Evolutionary conservation across 2,113 vertebrate species (phyloP).

Genomic region (Oxyruncus cristatus): DNA sequence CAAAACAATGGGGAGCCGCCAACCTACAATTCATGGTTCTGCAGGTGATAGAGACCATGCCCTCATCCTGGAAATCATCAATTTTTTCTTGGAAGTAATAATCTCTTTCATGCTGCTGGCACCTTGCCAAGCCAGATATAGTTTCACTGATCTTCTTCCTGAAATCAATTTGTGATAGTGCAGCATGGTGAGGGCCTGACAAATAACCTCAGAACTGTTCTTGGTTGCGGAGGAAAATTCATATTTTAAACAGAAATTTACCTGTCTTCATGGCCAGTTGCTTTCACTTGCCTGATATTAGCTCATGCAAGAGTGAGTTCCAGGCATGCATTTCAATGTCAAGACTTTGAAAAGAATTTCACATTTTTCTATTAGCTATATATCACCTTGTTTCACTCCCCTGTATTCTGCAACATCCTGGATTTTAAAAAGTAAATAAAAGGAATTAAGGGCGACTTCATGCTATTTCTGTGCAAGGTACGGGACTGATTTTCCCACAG

Average conservation of each 20-base stretch:
- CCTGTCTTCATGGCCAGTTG: not conserved
- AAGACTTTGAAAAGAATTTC: slow-evolving; percentile 15
- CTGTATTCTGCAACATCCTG: not conserved
- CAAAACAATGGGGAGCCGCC: not conserved
- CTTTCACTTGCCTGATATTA: slow-evolving; percentile 39
- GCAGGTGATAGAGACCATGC: not conserved
- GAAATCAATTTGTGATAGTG: not conserved
- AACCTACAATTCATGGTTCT: not conserved
- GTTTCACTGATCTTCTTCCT: not conserved
- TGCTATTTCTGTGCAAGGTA: not conserved
- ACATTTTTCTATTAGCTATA: not conserved
- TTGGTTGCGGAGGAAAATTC: not conserved
- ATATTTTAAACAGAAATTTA: slow-evolving; percentile 10
- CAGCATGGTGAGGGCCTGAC: not conserved
- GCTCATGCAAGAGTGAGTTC: slow-evolving; percentile 33
- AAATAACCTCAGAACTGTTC: not conserved
- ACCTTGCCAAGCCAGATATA: not conserved
- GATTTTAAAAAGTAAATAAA: not conserved
- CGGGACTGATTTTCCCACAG: not conserved
- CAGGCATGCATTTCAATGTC: slow-evolving; percentile 19
- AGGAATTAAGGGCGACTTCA: not conserved
- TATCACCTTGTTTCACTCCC: not conserved
- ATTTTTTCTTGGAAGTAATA: not conserved
- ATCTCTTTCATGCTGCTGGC: not conserved
- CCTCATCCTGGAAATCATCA: not conserved